Evolutionary conservation across 2,113 vertebrate genomes (phyloP), one percentile per base, ranked within the genome.

Genomic region (Progne subis): DNA sequence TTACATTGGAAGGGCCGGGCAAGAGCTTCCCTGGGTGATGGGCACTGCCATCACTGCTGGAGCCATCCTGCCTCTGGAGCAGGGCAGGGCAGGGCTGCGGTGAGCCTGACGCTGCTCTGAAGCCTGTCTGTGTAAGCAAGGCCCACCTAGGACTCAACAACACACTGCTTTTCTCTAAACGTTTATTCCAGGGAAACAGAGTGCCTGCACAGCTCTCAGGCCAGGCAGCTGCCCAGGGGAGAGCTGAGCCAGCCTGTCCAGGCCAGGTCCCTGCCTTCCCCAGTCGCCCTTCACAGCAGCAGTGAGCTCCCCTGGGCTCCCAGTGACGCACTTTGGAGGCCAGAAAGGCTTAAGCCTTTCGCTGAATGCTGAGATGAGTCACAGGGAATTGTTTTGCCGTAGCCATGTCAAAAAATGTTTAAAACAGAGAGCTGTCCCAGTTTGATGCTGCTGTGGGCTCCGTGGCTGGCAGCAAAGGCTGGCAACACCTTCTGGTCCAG

Each of bases 1-100:
- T 31, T 10, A 2, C 0, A 0, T 6, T 74, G 59, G 34, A 68
- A 68, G n/a, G 50, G 74, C 55, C 1, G 3, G 41, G 47, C 2
- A 2, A 82, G 69, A 61, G 23, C 18, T 61, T 28, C 63, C 81
- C 49, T 2, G 11, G 4, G 24, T 17, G n/a, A 6, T 3, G 9
- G 72, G 64, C 8, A 5, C 39, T 67, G 47, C 5, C 1, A 39
- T 60, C 41, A 1, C 52, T 23, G n/a, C 80, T 80, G 53, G 63
- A 82, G 69, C 86, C 31, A 8, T 44, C 61, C 31, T 17, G 56
- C 46, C 49, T 28, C 77, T 52, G 41, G 24, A 37, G 23, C 85
- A 24, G 2, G 8, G 11, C 31, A 15, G 32, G 81, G 52, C 65
- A 39, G 41, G 32, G 44, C 68, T 84, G 74, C 53, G 47, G 37